Evolutionary conservation across 2,797 vertebrate species (phyloP).

Genomic region (Selene dorsalis): DNA sequence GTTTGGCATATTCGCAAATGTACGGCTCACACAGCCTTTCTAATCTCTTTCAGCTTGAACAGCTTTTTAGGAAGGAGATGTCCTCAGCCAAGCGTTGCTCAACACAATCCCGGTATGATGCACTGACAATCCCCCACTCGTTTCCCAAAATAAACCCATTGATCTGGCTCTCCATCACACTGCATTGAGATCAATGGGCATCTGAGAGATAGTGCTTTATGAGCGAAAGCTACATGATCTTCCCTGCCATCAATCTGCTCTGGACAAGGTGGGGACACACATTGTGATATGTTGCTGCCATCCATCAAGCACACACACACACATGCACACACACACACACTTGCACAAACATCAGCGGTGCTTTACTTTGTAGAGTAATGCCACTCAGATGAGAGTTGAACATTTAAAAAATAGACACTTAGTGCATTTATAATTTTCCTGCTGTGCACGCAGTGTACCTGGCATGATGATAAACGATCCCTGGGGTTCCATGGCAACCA

Average conservation of each 20-base stretch:
- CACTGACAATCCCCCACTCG: slow-evolving; percentile 66
- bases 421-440: slow-evolving; percentile 35
- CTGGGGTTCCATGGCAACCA: slow-evolving; percentile 98
- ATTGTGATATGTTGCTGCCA: slow-evolving; percentile 71
- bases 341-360: neutral
- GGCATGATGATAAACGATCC: slow-evolving; percentile 99
- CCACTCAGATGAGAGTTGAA: slow-evolving; percentile 12
- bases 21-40: slow-evolving; percentile 35
- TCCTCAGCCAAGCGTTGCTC: slow-evolving; percentile 61
- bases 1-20: slow-evolving; percentile 12
- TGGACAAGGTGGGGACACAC: slow-evolving; percentile 68
- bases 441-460: slow-evolving; percentile 81
- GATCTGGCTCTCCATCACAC: slow-evolving; percentile 80
- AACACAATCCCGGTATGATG: slow-evolving; percentile 67
- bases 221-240: slow-evolving; percentile 74
- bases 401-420: slow-evolving; percentile 26
- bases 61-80: slow-evolving; percentile 57
- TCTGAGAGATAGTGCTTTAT: slow-evolving; percentile 78
- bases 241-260: slow-evolving; percentile 78
- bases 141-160: slow-evolving; percentile 81
- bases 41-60: slow-evolving; percentile 56
- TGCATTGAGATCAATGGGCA: slow-evolving; percentile 78
- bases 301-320: slow-evolving; percentile 62
- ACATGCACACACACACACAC: slow-evolving; percentile 9
- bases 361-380: slow-evolving; percentile 23